Base-by-base conservation (phyloP, 2,888 invertebrate genomes). In the Apodemia hepburni region DNA sequence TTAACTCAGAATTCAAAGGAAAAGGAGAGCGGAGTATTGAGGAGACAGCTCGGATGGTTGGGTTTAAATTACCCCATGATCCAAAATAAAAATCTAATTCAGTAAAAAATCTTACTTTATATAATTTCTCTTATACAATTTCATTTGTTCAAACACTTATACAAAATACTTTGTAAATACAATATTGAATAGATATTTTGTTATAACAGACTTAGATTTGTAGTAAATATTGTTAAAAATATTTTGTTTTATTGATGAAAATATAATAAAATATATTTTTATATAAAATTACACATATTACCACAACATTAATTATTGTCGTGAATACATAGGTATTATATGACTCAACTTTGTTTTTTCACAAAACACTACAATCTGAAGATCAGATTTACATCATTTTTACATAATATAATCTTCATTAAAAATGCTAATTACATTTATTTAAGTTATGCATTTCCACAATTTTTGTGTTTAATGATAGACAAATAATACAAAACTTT, bases 1-100 rank as follows among this genome's bases (percentile, higher is more conserved):
- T 98, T 15, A 94, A 94, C 68, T 81, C 86, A 0, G 94, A 95
- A 64, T 98, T 95, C 76, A 95, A 96, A 75, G 96, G 96, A 17
- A 94, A 93, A 77, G 97, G 98, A 1, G 98, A 98, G 80, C 85
- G 96, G 64, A 93, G 93, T 29, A 84, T 96, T 1, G 92, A 93
- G 71, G 95, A 97, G 66, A 96, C 97, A 0, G 98, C 98, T 8
- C 92, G 93, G 66, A 88, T 97, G 82, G 96, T 98, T 61, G 98
- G 98, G 15, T 97, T 98, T 73, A 95, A 95, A 80, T 83, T 98
- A 68, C 97, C 97, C 0, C 95, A 96, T 82, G 96, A 96, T 78
- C 95, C 95, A 0, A 95, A 95, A 73, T 82, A 74, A 74, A 65
- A 9, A 60, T 35, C 38, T 29, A 12, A 9, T 18, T 45, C 49